These are phyloP conservation scores for Puntigrus tetrazona DNA, from an alignment of 2,113 vertebrate species.

Conservation along the genomic window DNA sequence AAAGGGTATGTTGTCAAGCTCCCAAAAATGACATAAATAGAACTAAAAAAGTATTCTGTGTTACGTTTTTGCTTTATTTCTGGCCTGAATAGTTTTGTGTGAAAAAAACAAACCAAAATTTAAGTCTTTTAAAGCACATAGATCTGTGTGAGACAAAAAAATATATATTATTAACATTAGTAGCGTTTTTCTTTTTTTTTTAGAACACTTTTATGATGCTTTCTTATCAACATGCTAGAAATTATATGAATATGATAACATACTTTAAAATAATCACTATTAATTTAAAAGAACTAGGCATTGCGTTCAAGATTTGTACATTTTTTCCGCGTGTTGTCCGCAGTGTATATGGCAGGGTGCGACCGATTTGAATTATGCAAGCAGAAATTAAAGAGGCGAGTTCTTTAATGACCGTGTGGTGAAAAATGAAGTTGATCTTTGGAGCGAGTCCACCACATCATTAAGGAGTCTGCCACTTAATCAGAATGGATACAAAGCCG, in stretches of 20 bases:
- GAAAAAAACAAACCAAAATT: background rate
- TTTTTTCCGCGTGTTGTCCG: background rate
- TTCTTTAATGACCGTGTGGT: constrained; percentile 68
- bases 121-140: background rate
- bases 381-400: constrained; percentile 54
- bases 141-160: background rate
- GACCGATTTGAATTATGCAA: constrained; percentile 60
- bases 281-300: background rate
- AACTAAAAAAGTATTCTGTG: background rate
- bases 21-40: background rate
- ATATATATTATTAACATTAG: no score
- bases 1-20: background rate
- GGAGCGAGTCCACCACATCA: constrained; percentile 67
- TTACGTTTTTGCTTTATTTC: background rate
- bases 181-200: no score
- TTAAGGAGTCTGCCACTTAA: constrained; percentile 71
- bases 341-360: background rate
- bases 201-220: background rate
- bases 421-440: constrained; percentile 79
- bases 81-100: background rate
- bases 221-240: background rate
- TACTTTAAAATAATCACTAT: background rate
- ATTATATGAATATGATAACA: background rate
- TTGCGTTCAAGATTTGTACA: background rate
- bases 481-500: constrained; percentile 69